These are phyloP conservation scores for Drymodes brunneopygia DNA, from an alignment of 2,113 vertebrate genomes.

Conservation along the genomic window DNA sequence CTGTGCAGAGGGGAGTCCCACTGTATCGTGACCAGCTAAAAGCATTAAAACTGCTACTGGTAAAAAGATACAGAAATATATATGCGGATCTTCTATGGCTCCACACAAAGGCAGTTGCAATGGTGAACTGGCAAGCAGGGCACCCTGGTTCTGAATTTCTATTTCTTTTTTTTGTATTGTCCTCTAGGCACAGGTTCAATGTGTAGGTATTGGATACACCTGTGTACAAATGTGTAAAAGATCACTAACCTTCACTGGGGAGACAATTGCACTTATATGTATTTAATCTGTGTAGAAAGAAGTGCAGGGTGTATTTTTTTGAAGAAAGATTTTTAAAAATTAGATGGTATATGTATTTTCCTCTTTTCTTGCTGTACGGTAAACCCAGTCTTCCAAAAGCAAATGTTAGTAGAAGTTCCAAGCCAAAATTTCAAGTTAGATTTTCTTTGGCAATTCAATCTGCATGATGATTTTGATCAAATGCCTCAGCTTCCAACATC, in stretches of 20 bases:
- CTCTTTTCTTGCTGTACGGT: neutral
- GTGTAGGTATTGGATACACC: neutral
- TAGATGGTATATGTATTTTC: neutral
- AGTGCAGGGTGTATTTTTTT: neutral
- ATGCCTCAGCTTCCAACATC: neutral
- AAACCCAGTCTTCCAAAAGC: neutral
- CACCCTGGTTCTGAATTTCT: neutral
- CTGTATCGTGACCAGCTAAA: neutral
- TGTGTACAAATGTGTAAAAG: neutral
- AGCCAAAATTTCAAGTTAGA: neutral
- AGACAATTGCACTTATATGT: neutral
- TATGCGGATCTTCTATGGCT: neutral
- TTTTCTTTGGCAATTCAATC: neutral
- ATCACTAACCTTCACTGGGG: neutral
- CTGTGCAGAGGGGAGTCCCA: neutral
- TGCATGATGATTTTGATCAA: neutral
- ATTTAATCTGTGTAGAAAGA: neutral
- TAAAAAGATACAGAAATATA: neutral
- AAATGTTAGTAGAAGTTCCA: neutral
- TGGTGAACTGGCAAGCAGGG: neutral
- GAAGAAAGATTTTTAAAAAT: neutral
- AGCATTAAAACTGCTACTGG: neutral
- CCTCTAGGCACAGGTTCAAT: neutral
- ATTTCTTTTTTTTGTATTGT: accelerated
- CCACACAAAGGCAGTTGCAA: neutral